Percentiles rank a stretch among this genome's conserved stretches.
Conservation (phyloP, 2,113 vertebrate genomes). For the Anolis sagrei region DNA sequence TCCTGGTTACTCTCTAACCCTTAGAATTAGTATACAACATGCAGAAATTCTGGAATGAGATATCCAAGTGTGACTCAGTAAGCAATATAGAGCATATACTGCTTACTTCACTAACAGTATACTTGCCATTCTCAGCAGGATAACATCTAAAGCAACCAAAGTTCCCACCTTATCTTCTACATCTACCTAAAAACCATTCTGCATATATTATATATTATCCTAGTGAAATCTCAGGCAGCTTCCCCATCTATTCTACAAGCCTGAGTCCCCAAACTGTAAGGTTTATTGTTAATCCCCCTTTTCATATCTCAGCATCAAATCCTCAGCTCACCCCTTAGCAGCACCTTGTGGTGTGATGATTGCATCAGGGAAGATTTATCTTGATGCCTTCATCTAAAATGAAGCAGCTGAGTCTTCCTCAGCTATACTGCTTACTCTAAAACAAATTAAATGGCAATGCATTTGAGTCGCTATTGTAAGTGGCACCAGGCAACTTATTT, state of each 20-base stretch:
- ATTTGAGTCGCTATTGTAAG: neutral
- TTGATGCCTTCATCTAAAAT: neutral
- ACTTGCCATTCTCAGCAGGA: too few species aligned
- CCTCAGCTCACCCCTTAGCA: neutral
- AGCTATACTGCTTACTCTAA: neutral
- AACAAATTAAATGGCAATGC: neutral
- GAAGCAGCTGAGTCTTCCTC: neutral
- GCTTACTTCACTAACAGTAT: too few species aligned
- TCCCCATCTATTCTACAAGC: too few species aligned
- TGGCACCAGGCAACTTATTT: neutral
- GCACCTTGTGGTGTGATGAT: neutral
- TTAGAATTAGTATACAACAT: neutral
- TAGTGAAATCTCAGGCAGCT: neutral
- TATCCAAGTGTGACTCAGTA: neutral
- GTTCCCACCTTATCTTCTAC: neutral
- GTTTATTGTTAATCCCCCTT: neutral
- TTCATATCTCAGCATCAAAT: neutral
- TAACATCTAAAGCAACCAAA: too few species aligned
- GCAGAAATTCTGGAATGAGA: neutral
- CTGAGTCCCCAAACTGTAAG: neutral
- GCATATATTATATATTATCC: neutral
- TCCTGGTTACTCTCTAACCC: neutral
- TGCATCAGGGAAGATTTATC: neutral
- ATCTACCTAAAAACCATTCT: neutral
- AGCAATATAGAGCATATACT: too few species aligned